Base-by-base conservation (phyloP, 2,797 vertebrate genomes). In the Diceros bicornis region DNA sequence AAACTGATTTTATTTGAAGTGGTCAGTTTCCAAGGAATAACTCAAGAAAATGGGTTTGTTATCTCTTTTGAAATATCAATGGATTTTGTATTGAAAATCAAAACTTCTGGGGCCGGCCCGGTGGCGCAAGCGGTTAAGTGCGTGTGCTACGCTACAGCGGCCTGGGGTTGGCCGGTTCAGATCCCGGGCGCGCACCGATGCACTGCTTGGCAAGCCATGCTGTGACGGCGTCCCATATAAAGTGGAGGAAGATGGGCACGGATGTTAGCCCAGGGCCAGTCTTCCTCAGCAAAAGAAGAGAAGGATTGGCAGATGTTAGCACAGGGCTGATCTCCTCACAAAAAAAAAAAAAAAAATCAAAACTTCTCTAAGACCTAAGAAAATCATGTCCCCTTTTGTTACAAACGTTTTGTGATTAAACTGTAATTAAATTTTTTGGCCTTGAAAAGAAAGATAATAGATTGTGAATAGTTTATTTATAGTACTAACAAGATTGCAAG, bases 401-500 rank as follows among this genome's bases (percentile, higher is more conserved):
- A 62, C 25, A 84, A 62, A 88, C 10, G 27, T 81, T 90, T 71
- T 47, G 59, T 91, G 75, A 71, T 41, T 90, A 41, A 79, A 87
- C 90, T 90, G 64, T 47, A 62, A 64, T 72, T 92, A 69, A 59
- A 52, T 83, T 57, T 90, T 90, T 92, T 57, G 44, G 27, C 27
- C 17, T 17, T 27, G 37, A 57, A 91, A 93, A 86, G 62, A 88
- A 94, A 32, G 41, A 68, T 64, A 59, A 78, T 74, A 11, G 5
- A 92, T 94, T 85, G 16, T 75, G 29, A 72, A 44, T 34, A 87
- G 18, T 94, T 92, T 75, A 72, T 78, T 74, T 92, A 23, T 66
- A 68, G 23, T 61, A 79, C n/a, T 57, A 69, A 81, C 7, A 75
- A 87, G 66, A n/a, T 92, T 32, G 13, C 25, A 84, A 74, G 62